A percentile compares a stretch with the other conserved stretches of the same genome.
These are phyloP conservation scores for Meriones psammophilus DNA, from an alignment of 2,797 vertebrate species.

Conservation along the genomic window DNA sequence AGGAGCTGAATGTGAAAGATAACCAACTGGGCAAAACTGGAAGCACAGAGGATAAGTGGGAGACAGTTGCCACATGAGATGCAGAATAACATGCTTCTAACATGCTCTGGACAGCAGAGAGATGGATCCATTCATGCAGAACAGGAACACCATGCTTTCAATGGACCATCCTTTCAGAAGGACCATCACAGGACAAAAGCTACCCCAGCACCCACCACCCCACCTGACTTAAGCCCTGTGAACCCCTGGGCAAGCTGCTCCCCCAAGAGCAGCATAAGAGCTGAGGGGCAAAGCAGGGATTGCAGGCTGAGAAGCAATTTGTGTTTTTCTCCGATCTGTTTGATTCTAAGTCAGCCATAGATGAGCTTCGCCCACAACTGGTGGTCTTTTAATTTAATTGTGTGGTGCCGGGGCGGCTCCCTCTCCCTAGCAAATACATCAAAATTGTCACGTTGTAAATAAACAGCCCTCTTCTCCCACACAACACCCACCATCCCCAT, in stretches of 20 bases:
- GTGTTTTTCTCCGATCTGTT: slow-evolving; percentile 70
- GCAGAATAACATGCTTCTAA: not conserved
- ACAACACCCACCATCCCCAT: not conserved
- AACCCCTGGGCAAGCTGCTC: not conserved
- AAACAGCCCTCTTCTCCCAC: slow-evolving; percentile 67
- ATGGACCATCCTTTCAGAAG: not conserved
- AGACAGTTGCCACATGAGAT: not conserved
- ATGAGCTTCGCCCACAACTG: slow-evolving; percentile 59
- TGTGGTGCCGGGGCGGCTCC: slow-evolving; percentile 64
- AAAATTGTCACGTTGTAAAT: slow-evolving; percentile 79
- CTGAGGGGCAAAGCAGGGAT: no score
- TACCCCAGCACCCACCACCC: fast-evolving
- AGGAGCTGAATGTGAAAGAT: not conserved
- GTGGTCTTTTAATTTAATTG: slow-evolving; percentile 82
- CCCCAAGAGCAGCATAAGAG: not conserved
- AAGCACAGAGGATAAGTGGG: not conserved
- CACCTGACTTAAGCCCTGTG: not conserved
- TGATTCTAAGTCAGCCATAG: slow-evolving; percentile 80
- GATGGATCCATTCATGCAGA: not conserved
- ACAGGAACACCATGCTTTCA: not conserved
- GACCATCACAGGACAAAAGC: fast-evolving
- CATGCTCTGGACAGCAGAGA: not conserved
- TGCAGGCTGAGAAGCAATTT: slow-evolving; percentile 9
- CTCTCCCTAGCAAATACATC: slow-evolving; percentile 78
- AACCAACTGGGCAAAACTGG: not conserved